Percentiles rank a stretch among this genome's conserved stretches.
These are phyloP conservation scores for Drosophila cracens DNA, from an alignment of 2,888 invertebrate species.

Conservation along the genomic window DNA sequence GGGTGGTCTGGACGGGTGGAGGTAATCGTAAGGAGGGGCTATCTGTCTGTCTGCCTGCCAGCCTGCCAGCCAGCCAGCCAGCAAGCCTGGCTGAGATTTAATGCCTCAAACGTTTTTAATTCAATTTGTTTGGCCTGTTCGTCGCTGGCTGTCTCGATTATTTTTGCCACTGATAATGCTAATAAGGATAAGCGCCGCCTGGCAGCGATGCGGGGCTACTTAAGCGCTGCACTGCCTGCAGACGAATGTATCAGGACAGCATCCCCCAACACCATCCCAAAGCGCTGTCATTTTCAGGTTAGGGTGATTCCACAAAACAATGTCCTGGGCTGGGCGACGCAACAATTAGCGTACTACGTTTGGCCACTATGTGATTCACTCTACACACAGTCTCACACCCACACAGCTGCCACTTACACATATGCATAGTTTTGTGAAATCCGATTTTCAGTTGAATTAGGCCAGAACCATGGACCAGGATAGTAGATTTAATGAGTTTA, in stretches of 20 bases:
- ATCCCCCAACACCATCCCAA: background rate
- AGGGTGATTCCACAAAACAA: background rate
- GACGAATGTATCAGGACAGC: slow-evolving; percentile 5
- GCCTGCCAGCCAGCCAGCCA: background rate
- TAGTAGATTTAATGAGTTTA: slow-evolving; percentile 83
- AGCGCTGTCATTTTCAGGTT: slow-evolving; percentile 7
- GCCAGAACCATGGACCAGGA: slow-evolving; percentile 79
- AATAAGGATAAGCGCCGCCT: slow-evolving; percentile 76
- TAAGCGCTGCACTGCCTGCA: slow-evolving; percentile 41
- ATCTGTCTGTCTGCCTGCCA: background rate
- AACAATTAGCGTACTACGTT: slow-evolving; percentile 49
- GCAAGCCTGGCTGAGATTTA: slow-evolving; percentile 62
- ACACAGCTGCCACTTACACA: slow-evolving; percentile 8
- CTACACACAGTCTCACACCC: slow-evolving; percentile 9
- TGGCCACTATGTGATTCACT: background rate
- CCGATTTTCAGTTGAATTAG: slow-evolving; percentile 74
- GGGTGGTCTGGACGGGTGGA: slow-evolving; percentile 3
- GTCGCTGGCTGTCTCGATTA: slow-evolving; percentile 68
- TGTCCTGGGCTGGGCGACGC: slow-evolving; percentile 9
- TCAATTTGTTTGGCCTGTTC: slow-evolving; percentile 70
- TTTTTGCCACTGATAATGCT: slow-evolving; percentile 77
- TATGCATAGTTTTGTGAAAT: slow-evolving; percentile 60
- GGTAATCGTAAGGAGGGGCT: slow-evolving; percentile 7
- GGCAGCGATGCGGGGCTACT: slow-evolving; percentile 45
- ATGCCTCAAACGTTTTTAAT: slow-evolving; percentile 77